Evolutionary conservation across 1,140 invertebrate genomes (phyloP).

Genomic region (Calliphora vicina): DNA sequence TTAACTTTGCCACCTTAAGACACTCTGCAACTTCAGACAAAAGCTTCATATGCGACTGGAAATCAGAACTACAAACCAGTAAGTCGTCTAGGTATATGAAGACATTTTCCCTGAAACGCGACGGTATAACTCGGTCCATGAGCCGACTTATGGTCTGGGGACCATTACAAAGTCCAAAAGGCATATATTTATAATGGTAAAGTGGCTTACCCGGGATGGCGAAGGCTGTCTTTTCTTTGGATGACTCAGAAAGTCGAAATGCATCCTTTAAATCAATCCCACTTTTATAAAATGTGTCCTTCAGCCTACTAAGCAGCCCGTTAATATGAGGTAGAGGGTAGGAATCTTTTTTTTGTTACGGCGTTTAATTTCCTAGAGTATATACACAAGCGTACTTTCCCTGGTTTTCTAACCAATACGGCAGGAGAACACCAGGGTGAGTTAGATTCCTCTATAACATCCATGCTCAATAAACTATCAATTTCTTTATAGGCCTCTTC

Average conservation of each 20-base stretch:
- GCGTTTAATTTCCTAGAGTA: too few relatives aligned
- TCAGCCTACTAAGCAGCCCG: conserved; percentile 42
- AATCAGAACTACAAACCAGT: conserved; percentile 51
- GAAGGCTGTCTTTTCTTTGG: conserved; percentile 59
- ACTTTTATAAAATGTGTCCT: conserved; percentile 43
- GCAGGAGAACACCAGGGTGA: too few relatives aligned
- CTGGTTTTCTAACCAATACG: too few relatives aligned
- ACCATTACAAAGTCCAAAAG: conserved; percentile 35
- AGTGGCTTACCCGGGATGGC: conserved; percentile 46
- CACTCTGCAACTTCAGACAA: conserved; percentile 42
- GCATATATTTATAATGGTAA: conserved; percentile 49
- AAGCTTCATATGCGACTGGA: conserved; percentile 50
- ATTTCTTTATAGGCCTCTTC: conserved; percentile 1
- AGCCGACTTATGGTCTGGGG: too few relatives aligned
- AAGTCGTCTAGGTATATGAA: conserved; percentile 53
- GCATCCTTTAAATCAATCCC: conserved; percentile 26
- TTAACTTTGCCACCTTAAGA: not conserved
- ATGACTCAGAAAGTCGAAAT: conserved; percentile 39
- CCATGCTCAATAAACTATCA: not conserved
- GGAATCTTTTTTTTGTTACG: too few relatives aligned
- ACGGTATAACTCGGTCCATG: too few relatives aligned
- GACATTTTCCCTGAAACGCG: not conserved
- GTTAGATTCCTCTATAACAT: conserved; percentile 16
- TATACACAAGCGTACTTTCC: too few relatives aligned
- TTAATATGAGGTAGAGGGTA: conserved; percentile 48